Evolutionary conservation across 2,888 invertebrate genomes (phyloP).

Genomic region (Subacronicta megacephala): DNA sequence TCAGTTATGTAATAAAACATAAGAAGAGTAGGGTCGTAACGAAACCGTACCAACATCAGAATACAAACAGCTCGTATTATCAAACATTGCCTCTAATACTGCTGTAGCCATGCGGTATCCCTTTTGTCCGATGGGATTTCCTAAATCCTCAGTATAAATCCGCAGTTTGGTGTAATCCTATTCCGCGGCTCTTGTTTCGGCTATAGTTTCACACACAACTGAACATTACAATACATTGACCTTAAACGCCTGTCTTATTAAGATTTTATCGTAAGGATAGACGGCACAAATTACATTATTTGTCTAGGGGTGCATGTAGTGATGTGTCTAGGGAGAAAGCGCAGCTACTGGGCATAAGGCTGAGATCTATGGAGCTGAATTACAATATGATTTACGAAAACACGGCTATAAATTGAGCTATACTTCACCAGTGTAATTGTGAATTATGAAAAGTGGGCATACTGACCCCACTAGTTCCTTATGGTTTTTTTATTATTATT

Average conservation of each 20-base stretch:
- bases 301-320: too few species aligned
- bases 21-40: conserved; percentile 22
- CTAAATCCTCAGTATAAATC: conserved; percentile 83
- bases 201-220: conserved; percentile 75
- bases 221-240: conserved; percentile 73
- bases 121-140: conserved; percentile 77
- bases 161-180: conserved; percentile 82
- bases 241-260: conserved; percentile 56
- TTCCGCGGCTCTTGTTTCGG: conserved; percentile 73
- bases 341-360: too few species aligned
- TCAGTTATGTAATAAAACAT: conserved; percentile 32
- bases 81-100: conserved; percentile 76
- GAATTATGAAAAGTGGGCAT: too few species aligned
- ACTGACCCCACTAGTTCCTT: too few species aligned
- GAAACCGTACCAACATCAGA: conserved; percentile 44
- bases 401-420: too few species aligned
- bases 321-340: too few species aligned
- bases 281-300: not conserved
- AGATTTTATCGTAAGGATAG: conserved; percentile 47
- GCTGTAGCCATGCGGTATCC: conserved; percentile 69
- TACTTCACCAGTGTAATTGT: too few species aligned
- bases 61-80: conserved; percentile 70
- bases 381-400: too few species aligned
- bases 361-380: too few species aligned
- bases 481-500: too few species aligned